Evolutionary conservation across 2,113 vertebrate genomes (phyloP).

Genomic region (Coptodon bakossiorum): DNA sequence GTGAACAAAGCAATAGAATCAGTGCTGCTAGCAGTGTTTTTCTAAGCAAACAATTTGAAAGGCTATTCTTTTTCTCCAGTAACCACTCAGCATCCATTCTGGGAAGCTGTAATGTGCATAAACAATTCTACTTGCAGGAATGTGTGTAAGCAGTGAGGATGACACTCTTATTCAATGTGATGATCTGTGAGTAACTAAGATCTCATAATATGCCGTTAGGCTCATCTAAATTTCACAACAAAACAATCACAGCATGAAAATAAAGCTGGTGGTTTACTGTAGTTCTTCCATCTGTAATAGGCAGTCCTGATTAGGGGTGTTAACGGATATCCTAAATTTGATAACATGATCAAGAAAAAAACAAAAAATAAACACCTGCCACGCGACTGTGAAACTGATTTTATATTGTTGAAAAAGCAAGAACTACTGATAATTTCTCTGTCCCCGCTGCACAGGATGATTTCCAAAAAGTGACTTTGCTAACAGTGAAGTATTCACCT

Average conservation of each 20-base stretch:
- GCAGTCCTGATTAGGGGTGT: not conserved
- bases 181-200: not conserved
- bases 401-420: not conserved
- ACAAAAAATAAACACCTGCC: not conserved
- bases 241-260: not conserved
- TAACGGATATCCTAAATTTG: not conserved
- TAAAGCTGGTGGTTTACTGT: not conserved
- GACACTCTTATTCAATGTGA: not conserved
- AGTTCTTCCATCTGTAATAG: not conserved
- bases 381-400: not conserved
- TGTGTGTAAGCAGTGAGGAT: not conserved
- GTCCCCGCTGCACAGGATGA: not conserved
- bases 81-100: constrained; percentile 47
- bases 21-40: constrained; percentile 39
- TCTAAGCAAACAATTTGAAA: constrained; percentile 61
- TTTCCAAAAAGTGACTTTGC: not conserved
- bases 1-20: not conserved
- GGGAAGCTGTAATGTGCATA: constrained; percentile 38
- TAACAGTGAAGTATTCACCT: not conserved
- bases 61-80: constrained; percentile 47
- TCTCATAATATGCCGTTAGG: not conserved
- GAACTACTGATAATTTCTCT: not conserved
- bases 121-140: not conserved
- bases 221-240: not conserved
- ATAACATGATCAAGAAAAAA: not conserved